These are phyloP conservation scores for Eurosta solidaginis DNA, from an alignment of 1,140 invertebrate genomes.

Conservation along the genomic window DNA sequence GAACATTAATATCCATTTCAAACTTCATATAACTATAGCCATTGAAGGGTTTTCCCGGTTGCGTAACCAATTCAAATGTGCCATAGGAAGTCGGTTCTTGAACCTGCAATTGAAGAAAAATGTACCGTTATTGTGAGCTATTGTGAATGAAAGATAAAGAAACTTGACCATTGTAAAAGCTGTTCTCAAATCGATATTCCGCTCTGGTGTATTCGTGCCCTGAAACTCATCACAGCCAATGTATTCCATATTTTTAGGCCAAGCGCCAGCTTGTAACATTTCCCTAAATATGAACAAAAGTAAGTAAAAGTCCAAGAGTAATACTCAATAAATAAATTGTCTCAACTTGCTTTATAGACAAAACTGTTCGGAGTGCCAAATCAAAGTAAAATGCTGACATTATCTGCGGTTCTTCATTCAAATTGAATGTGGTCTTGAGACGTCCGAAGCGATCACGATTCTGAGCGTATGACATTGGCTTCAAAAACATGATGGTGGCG, in stretches of 20 bases:
- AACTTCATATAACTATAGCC: conserved; percentile 76
- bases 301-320: neutral
- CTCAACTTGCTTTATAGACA: conserved; percentile 72
- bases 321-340: neutral
- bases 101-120: conserved; percentile 50
- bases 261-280: conserved; percentile 66
- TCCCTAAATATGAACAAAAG: too few relatives aligned
- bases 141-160: neutral
- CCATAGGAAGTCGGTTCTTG: conserved; percentile 70
- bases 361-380: conserved; percentile 71
- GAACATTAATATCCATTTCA: conserved; percentile 69
- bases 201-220: conserved; percentile 70
- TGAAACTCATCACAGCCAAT: conserved; percentile 78
- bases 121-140: neutral
- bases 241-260: conserved; percentile 73
- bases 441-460: conserved; percentile 68
- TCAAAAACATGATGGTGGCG: conserved; percentile 70
- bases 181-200: conserved; percentile 66
- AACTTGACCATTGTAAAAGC: conserved; percentile 62
- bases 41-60: conserved; percentile 64
- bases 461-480: conserved; percentile 67
- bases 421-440: conserved; percentile 70
- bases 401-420: conserved; percentile 72
- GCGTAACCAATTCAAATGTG: conserved; percentile 62
- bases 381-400: conserved; percentile 87